Base-by-base conservation (phyloP, 2,113 vertebrate species). In the Limanda limanda region DNA sequence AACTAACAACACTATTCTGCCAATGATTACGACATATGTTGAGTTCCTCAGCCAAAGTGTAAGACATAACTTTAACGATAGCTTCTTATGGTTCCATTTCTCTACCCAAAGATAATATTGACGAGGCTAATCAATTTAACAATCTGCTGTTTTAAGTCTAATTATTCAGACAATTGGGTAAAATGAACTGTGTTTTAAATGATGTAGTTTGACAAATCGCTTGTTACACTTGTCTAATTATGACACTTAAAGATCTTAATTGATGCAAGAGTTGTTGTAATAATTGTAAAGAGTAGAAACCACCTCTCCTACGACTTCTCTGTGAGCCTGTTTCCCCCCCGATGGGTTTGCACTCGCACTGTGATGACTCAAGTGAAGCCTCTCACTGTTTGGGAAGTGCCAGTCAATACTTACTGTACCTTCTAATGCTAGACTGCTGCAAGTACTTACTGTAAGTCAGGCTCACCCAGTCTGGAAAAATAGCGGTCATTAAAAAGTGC, bases 391-490 rank as follows among this genome's bases (percentile, higher is more conserved):
- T 62, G 69, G 10, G 8, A 76, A 64, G 47, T 51, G 48, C 48
- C 61, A 25, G 48, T 79, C 60, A 10, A 71, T 54, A 31, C 57
- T 67, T 68, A 66, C 52, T 76, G 52, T 80, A 54, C 54, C 51
- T 69, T 20, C 68, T n/a, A 77, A 88, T 71, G 52, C 21, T 40
- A 66, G 15, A 40, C 2, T 9, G 71, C 78, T 68, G 65, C 40
- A 51, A 67, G 54, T 54, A 37, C 42, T 67, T 71, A 81, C 76
- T 86, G 69, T 81, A 64, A 73, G 74, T 78, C 76, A 47, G 21
- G 25, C 8, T 79, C 40, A 57, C 63, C n/a, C 40, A 69, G 60
- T 13, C 75, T 74, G 79, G 79, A 86, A 90, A 89, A 89, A 82
- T 78, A 64, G 21, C 58, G 54, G 79, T 86, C 58, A 51, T 88